These are phyloP conservation scores for Penaeus japonicus DNA, from an alignment of 1,140 invertebrate species.

Conservation along the genomic window DNA sequence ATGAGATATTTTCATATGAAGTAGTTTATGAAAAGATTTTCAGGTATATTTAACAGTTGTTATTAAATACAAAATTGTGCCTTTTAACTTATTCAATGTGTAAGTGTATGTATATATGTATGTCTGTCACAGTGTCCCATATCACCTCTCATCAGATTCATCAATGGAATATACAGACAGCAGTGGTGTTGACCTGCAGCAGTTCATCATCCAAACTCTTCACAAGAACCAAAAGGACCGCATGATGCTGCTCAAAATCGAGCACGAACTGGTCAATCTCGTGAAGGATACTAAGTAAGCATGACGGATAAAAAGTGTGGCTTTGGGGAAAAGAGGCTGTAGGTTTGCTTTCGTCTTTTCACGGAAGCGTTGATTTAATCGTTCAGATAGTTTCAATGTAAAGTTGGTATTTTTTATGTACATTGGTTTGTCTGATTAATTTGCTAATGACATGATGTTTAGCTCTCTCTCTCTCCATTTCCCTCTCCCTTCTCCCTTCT, in stretches of 20 bases:
- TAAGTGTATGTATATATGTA: too few species aligned
- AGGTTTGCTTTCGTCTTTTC: too few species aligned
- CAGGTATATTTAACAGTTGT: too few species aligned
- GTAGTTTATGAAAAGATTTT: too few species aligned
- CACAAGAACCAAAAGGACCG: conserved; percentile 90
- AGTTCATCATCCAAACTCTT: conserved; percentile 88
- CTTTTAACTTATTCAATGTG: too few species aligned
- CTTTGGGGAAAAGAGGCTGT: too few species aligned
- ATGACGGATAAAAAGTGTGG: not conserved
- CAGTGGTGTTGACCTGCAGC: conserved; percentile 81
- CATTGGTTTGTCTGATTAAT: too few species aligned
- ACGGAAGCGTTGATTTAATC: not conserved
- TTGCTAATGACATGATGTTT: not conserved
- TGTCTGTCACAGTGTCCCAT: not conserved
- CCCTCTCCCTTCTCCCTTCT: not conserved
- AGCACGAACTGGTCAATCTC: conserved; percentile 84
- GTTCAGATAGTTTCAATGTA: too few species aligned
- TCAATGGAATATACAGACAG: conserved; percentile 81
- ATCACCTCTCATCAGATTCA: conserved; percentile 67
- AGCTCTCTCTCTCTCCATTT: too few species aligned
- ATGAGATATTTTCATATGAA: too few species aligned
- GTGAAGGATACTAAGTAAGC: conserved; percentile 83
- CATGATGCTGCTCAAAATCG: conserved; percentile 82
- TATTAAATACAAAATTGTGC: too few species aligned
- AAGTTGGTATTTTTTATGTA: too few species aligned